Evolutionary conservation across 2,888 invertebrate species (phyloP), one percentile per base, ranked within the genome.

Genomic region (Coleophora deauratella): DNA sequence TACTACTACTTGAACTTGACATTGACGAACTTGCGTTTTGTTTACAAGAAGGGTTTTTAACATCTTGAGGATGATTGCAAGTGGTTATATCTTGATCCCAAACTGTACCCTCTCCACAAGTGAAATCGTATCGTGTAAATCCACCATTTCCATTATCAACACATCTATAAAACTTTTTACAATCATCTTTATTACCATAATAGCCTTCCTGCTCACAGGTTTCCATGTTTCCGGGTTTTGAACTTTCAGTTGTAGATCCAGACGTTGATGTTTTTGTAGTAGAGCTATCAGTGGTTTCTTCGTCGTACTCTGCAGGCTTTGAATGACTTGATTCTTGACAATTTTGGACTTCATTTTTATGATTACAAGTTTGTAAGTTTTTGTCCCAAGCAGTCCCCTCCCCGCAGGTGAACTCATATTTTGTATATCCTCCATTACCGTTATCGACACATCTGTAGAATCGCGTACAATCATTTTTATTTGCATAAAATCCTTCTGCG

Each of bases 141-240:
- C 87, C 86, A 11, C 88, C 88, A 44, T 88, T 88, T 32, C 88
- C 89, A 55, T 89, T 87, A 44, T 86, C 72, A 0, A 90, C 90
- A 59, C 92, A 92, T 33, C 91, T 87, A 57, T 91, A 90, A 66
- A 91, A 92, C 57, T 89, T 90, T 27, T 82, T 84, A 54, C 92
- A 92, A 43, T 85, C 59, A 34, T 84, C 75, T 2, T 88, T 87
- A 59, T 90, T 82, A 0, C 89, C 86, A 73, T 88, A 89, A 54
- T 88, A 91, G 6, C 91, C 92, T 64, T 89, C 88, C 13, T 71
- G 66, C 9, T 75, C 60, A 61, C 90, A 91, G 40, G 64, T 55
- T 21, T 71, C 61, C 42, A 66, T 55, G 21, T 59, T 54, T 14
- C 48, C 49, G 14, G 60, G 45, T 36, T 46, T 49, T 1, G 55